These are phyloP conservation scores for Napeogenes inachia DNA, from an alignment of 2,888 invertebrate species.

Conservation along the genomic window DNA sequence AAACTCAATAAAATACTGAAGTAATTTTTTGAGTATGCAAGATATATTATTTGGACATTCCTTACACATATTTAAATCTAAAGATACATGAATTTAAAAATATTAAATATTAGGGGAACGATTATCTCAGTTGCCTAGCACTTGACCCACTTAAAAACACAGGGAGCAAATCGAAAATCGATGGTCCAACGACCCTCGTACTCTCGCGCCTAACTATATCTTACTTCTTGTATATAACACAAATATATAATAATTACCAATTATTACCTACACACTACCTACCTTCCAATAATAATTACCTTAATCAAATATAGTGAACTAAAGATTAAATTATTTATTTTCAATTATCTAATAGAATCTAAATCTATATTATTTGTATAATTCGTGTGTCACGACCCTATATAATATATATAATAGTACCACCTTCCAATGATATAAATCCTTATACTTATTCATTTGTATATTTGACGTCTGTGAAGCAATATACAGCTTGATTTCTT, in stretches of 20 bases:
- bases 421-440: neutral
- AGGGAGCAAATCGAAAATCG: slow-evolving; percentile 74
- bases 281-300: too few relatives aligned
- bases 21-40: too few relatives aligned
- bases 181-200: slow-evolving; percentile 63
- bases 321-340: slow-evolving; percentile 1
- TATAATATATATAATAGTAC: neutral
- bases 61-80: neutral
- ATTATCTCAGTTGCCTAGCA: slow-evolving; percentile 53
- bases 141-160: slow-evolving; percentile 70
- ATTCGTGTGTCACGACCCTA: slow-evolving; percentile 1
- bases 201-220: slow-evolving; percentile 24
- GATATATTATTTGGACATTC: too few relatives aligned
- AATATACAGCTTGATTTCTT: slow-evolving; percentile 12
- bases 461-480: slow-evolving; percentile 11
- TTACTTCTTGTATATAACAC: too few relatives aligned
- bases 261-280: too few relatives aligned
- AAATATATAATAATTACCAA: too few relatives aligned
- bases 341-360: neutral
- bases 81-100: slow-evolving; percentile 21
- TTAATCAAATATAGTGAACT: neutral
- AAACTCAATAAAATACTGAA: too few relatives aligned
- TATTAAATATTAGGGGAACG: slow-evolving; percentile 23
- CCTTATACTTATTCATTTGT: neutral
- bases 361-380: neutral